phyloP scores from a whole-genome alignment of 2,113 vertebrate species.

The Leptosomus discolor region DNA sequence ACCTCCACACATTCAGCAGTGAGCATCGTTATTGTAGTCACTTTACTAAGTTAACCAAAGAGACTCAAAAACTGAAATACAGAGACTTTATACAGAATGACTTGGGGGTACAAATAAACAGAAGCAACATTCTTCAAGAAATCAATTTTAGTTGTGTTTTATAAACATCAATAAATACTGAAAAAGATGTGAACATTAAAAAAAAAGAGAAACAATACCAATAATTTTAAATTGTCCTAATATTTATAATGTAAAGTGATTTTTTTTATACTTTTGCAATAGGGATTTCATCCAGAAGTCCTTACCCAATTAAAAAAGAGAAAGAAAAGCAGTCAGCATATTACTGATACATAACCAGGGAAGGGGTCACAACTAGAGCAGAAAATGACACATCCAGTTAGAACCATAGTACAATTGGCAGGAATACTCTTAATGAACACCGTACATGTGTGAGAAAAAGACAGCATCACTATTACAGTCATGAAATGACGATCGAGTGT shows the following conservation, averaged over 20 bases:
- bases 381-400: background rate
- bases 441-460: background rate
- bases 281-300: background rate
- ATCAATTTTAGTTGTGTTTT: background rate
- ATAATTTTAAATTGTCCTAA: background rate
- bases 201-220: background rate
- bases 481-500: background rate
- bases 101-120: background rate
- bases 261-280: background rate
- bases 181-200: background rate
- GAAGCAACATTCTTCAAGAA: background rate
- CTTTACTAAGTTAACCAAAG: conserved; percentile 49
- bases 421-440: background rate
- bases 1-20: background rate
- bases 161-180: conserved; percentile 33
- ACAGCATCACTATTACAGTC: background rate
- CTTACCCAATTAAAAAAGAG: background rate
- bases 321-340: background rate
- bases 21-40: background rate
- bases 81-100: background rate
- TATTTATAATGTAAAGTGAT: background rate
- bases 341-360: background rate
- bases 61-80: conserved; percentile 10
- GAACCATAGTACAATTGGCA: background rate
- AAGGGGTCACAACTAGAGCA: background rate